Evolutionary conservation across 2,797 vertebrate species (phyloP), one percentile per base, ranked within the genome.

Genomic region (Myotis myotis): DNA sequence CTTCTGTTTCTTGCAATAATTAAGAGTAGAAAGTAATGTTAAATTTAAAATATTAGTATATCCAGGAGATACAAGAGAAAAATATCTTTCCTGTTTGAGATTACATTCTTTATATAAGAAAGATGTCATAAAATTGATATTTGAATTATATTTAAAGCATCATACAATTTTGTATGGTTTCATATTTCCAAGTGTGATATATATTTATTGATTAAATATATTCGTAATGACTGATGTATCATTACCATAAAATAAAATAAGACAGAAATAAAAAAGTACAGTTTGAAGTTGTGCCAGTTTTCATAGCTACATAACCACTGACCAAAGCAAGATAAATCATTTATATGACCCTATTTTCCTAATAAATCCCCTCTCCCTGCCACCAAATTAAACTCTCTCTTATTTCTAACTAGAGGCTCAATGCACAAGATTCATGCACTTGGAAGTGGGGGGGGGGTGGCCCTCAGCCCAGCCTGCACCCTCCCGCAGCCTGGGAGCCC

Each of bases 241-340:
- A 87, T 64, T 83, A 49, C 41, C 7, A 55, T 87, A 92, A 91
- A 76, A 76, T 53, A 83, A 53, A 92, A 44, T 94, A 57, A 60
- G 2, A 64, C 36, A 75, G 7, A 92, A 72, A 71, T 30, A 66
- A 72, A 23, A 20, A 92, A 38, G 0, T 47, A 55, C 2, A 64
- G 3, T 57, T 87, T 64, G n/a, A 74, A 44, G 3, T n/a, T 82
- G 89, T 71, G 62, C 1, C 25, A 92, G 44, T 72, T 93, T 82
- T 87, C 17, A 49, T 36, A 84, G 17, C 13, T 89, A 13, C 12
- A 38, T 28, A 87, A 64, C 20, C 6, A 72, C 4, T 12, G 79
- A 10, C 4, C 38, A 49, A 85, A 87, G 33, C 1, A 60, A 71
- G 20, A 68, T 16, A 47, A 81, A 47, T 83, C 55, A 66, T 72